Percentiles rank a stretch among this genome's conserved stretches.
These are phyloP conservation scores for Lampris incognitus DNA, from an alignment of 2,113 vertebrate genomes.

Conservation along the genomic window DNA sequence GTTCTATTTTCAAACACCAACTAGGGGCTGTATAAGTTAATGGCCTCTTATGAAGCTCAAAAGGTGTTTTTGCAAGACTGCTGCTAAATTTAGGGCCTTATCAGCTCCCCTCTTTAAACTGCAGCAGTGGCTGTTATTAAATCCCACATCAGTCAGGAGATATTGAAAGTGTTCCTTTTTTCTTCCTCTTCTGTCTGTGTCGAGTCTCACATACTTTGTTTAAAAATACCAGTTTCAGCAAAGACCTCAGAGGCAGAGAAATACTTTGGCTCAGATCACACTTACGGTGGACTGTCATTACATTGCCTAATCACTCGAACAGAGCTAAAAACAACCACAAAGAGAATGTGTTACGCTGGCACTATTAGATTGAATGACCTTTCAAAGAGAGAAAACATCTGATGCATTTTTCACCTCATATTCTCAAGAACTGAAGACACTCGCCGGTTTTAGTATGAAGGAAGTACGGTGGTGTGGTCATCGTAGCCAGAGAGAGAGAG, in stretches of 20 bases:
- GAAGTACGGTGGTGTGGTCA: background rate
- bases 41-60: constrained; percentile 49
- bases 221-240: constrained; percentile 65
- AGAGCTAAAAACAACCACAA: constrained; percentile 61
- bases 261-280: constrained; percentile 42
- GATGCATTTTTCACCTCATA: constrained; percentile 17
- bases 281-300: constrained; percentile 24
- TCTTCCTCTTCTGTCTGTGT: constrained; percentile 53
- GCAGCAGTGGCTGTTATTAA: constrained; percentile 46
- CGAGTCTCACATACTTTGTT: constrained; percentile 55
- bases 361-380: constrained; percentile 27
- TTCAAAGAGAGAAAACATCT: constrained; percentile 21
- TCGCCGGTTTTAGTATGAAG: constrained; percentile 4
- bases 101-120: constrained; percentile 38
- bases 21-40: constrained; percentile 44
- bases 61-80: constrained; percentile 53
- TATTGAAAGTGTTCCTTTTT: constrained; percentile 40
- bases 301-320: constrained; percentile 21
- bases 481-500: background rate
- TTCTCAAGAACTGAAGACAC: constrained; percentile 11
- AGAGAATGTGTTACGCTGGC: constrained; percentile 8
- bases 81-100: constrained; percentile 65
- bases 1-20: constrained; percentile 47
- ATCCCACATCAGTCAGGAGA: constrained; percentile 43
- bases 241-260: constrained; percentile 31